Evolutionary conservation across 2,797 vertebrate genomes (phyloP).

Genomic region (Sebastes matsubarae): DNA sequence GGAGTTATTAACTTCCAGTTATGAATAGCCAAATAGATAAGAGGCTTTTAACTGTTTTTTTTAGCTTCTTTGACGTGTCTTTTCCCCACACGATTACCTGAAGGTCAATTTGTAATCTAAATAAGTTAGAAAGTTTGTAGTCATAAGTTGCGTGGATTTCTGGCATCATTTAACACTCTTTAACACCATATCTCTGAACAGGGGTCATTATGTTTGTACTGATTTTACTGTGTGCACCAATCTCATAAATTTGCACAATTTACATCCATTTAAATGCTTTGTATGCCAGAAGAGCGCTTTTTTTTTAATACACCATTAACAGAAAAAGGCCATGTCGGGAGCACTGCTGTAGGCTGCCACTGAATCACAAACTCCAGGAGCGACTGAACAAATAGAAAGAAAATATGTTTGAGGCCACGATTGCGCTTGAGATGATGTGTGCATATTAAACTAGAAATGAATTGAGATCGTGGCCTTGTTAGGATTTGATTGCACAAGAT

Average conservation of each 20-base stretch:
- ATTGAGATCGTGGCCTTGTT: neutral
- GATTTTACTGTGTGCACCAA: too few species aligned
- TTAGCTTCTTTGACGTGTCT: neutral
- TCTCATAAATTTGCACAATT: too few species aligned
- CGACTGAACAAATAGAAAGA: neutral
- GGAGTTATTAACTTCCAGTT: conserved; percentile 10
- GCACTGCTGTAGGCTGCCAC: neutral
- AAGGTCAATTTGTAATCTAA: too few species aligned
- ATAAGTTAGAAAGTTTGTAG: too few species aligned
- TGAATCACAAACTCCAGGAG: neutral
- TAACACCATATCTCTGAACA: too few species aligned
- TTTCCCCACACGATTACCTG: too few species aligned
- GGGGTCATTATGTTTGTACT: too few species aligned
- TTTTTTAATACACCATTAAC: too few species aligned
- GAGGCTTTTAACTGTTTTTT: conserved; percentile 10
- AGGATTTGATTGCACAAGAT: neutral
- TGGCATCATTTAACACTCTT: too few species aligned
- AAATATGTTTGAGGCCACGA: neutral
- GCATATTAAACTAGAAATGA: neutral
- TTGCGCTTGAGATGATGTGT: neutral
- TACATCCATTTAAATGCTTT: too few species aligned
- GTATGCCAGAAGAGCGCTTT: too few species aligned
- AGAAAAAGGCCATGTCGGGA: neutral
- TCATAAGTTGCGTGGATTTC: accelerated
- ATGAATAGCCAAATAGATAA: conserved; percentile 22